A percentile compares a stretch with the other conserved stretches of the same genome.
Conservation (phyloP, 2,797 vertebrate genomes). For the Ibycter americanus region DNA sequence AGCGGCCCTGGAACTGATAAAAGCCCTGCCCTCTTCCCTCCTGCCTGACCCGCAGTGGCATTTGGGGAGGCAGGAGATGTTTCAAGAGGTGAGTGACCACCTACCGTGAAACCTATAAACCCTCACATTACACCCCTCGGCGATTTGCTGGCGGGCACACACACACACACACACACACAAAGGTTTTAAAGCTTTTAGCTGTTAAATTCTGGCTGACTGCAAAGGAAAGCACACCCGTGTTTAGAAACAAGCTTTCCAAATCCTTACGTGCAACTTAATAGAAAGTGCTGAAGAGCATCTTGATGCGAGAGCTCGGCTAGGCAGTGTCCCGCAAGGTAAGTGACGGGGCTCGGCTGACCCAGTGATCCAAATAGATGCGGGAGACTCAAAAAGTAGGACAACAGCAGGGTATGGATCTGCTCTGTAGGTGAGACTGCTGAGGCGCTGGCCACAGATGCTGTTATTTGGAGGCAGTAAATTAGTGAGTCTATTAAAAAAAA, state of each 20-base stretch:
- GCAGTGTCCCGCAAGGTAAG: constrained; percentile 31
- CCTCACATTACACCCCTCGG: not conserved
- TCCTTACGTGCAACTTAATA: not conserved
- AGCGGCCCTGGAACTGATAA: not conserved
- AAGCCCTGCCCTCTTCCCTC: not conserved
- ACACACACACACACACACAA: not conserved
- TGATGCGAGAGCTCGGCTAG: not conserved
- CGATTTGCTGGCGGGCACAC: not conserved
- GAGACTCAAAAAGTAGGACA: constrained; percentile 10
- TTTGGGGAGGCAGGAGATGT: not conserved
- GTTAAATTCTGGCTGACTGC: constrained; percentile 15
- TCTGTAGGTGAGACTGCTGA: not conserved
- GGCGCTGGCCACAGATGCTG: not conserved
- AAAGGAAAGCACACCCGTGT: not conserved
- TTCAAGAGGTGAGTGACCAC: constrained; percentile 22
- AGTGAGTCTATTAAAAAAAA: not conserved
- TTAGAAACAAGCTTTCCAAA: constrained; percentile 17
- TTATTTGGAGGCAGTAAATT: constrained; percentile 2
- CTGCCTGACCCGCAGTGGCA: not conserved
- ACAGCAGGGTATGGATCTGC: constrained; percentile 7
- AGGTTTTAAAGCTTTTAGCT: not conserved
- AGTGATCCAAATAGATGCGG: constrained; percentile 21
- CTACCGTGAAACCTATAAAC: not conserved
- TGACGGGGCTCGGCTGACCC: constrained; percentile 2
- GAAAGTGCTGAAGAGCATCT: constrained; percentile 5